These are phyloP conservation scores for Hypselothyrea guttata DNA, from an alignment of 2,888 invertebrate genomes.

Conservation along the genomic window DNA sequence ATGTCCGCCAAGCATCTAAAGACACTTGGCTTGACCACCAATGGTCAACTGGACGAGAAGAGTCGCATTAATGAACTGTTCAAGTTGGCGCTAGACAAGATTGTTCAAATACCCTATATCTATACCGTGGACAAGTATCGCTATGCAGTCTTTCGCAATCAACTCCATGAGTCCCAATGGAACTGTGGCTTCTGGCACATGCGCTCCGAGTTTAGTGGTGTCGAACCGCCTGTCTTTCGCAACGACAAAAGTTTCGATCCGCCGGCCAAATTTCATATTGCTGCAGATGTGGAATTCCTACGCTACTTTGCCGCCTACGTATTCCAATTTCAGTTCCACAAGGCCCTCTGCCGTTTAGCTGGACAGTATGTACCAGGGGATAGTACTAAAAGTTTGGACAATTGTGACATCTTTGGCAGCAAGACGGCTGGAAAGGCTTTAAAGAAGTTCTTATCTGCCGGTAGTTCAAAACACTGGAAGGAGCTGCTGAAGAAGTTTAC, in stretches of 20 bases:
- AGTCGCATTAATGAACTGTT: slow-evolving; percentile 87
- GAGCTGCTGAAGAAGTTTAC: slow-evolving; percentile 92
- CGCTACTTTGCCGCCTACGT: slow-evolving; percentile 91
- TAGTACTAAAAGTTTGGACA: slow-evolving; percentile 82
- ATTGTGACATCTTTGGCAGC: slow-evolving; percentile 93
- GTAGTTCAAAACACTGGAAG: slow-evolving; percentile 89
- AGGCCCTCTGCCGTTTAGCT: slow-evolving; percentile 88
- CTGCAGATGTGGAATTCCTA: slow-evolving; percentile 86
- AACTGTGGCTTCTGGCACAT: slow-evolving; percentile 88
- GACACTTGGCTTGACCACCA: slow-evolving; percentile 85
- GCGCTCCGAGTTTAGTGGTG: slow-evolving; percentile 85
- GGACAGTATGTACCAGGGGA: slow-evolving; percentile 87
- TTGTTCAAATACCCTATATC: slow-evolving; percentile 87
- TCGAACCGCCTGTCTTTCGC: slow-evolving; percentile 86
- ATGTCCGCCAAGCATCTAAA: slow-evolving; percentile 88
- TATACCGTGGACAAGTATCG: slow-evolving; percentile 88
- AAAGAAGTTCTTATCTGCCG: slow-evolving; percentile 87
- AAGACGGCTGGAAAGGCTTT: slow-evolving; percentile 89
- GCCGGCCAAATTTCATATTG: slow-evolving; percentile 89
- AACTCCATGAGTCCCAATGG: slow-evolving; percentile 84
- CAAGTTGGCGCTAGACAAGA: slow-evolving; percentile 84
- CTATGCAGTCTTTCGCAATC: slow-evolving; percentile 87
- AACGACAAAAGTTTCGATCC: slow-evolving; percentile 88
- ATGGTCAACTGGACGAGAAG: slow-evolving; percentile 85
- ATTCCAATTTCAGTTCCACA: slow-evolving; percentile 90